Base-by-base conservation (phyloP, 2,113 vertebrate species). In the Colinus virginianus region DNA sequence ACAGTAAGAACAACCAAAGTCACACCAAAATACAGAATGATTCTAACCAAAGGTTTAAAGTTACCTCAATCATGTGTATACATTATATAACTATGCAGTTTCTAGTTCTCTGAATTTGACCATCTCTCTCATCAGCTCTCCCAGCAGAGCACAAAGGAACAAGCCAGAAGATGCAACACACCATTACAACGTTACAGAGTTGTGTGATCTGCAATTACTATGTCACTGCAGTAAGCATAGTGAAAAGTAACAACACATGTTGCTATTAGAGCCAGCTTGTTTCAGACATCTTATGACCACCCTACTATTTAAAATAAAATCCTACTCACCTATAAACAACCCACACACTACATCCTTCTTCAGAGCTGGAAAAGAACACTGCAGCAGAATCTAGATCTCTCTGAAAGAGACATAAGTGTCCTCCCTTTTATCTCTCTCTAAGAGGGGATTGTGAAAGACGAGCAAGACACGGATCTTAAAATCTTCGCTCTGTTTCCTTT, bases 181-280 rank as follows among this genome's bases (percentile, higher is more conserved):
- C 61, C 20, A 55, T 58, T 18, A 78, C 56, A 46, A 83, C 61
- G 30, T 84, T 51, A 72, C 0, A 74, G 58, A 59, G 23, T 36
- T 74, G 30, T 61, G 38, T n/a, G 68, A 94, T 81, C 77, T 78
- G 42, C 86, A 94, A 70, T 94, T 90, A 91, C 48, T 4, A 1
- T 56, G 49, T 84, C 89, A 85, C 68, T 51, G 78, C 72, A 93
- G 48, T 69, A 90, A 66, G 20, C n/a, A 49, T 2, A 38, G 25
- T 4, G 51, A 91, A 63, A 59, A 77, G 48, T 72, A 84, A 48
- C 11, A 83, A 49, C n/a, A 56, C 56, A 83, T 43, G 68, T 76
- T 87, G 51, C 78, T 91, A 66, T 91, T 70, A 66, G 69, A 84
- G 74, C 45, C 26, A 46, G 23, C 53, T 87, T 84, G 58, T 56